Evolutionary conservation across 2,113 vertebrate species (phyloP).

Genomic region (Alligator mississippiensis): DNA sequence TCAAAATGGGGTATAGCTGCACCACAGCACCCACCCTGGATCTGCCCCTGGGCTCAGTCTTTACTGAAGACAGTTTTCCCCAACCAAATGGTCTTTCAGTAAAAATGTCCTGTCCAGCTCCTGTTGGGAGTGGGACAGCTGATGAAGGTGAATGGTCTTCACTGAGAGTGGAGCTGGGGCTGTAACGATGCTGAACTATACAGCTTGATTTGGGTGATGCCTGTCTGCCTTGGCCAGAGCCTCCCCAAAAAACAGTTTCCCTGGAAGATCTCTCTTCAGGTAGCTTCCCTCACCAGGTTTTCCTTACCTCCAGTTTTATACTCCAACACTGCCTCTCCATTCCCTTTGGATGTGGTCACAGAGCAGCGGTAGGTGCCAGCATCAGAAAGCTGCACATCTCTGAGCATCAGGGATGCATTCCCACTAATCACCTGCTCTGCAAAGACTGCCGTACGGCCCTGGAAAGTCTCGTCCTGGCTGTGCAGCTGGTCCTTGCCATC

Average conservation of each 20-base stretch:
- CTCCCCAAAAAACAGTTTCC: background rate
- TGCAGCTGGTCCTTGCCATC: constrained; percentile 66
- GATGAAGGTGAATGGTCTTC: no score
- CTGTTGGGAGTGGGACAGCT: no score
- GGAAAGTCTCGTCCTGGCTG: constrained; percentile 52
- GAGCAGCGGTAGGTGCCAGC: constrained; percentile 74
- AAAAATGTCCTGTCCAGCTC: no score
- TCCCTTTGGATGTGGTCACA: constrained; percentile 73
- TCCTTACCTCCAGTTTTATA: constrained; percentile 80
- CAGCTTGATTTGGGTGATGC: background rate
- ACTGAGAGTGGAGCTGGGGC: no score
- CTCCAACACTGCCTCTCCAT: constrained; percentile 43
- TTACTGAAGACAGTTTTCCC: no score
- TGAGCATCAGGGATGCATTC: constrained; percentile 77
- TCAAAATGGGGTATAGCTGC: no score
- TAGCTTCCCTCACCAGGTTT: background rate
- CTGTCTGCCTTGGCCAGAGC: background rate
- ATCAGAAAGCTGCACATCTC: constrained; percentile 60
- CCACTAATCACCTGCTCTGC: constrained; percentile 63
- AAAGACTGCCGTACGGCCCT: constrained; percentile 64
- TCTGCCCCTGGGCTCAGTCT: no score
- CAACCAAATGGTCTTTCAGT: no score
- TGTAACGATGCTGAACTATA: background rate
- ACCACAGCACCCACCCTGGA: no score
- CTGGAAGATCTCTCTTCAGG: background rate